Percentiles rank a stretch among this genome's conserved stretches.
phyloP scores from a whole-genome alignment of 92 coral and sea anemone species.

The Pocillopora meandrina region DNA sequence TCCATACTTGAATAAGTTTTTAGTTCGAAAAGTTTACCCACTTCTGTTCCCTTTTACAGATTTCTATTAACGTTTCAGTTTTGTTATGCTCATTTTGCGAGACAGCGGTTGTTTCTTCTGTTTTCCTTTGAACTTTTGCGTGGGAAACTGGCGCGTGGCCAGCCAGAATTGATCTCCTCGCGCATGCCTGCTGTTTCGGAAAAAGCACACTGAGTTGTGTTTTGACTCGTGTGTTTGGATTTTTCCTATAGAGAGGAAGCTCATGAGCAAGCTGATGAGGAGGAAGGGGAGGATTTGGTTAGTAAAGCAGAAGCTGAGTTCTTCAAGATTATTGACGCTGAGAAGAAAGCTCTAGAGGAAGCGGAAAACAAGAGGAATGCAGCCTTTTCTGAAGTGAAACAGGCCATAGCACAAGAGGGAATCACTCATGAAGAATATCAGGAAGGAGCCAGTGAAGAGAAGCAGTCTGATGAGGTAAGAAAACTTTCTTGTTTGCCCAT shows the following conservation, averaged over 20 bases:
- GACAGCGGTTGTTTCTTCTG: no score
- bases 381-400: conserved; percentile 74
- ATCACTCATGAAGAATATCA: conserved; percentile 69
- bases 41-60: no score
- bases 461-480: conserved; percentile 24
- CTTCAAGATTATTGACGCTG: conserved; percentile 92
- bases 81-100: no score
- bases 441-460: conserved; percentile 14
- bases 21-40: no score
- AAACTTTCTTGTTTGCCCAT: neutral
- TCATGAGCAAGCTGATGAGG: conserved; percentile 86
- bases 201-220: no score
- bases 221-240: neutral
- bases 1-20: no score
- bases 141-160: no score
- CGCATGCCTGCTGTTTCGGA: no score
- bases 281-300: conserved; percentile 92
- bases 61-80: no score
- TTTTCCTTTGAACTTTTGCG: no score
- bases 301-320: conserved; percentile 92
- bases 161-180: no score
- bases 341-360: conserved; percentile 84
- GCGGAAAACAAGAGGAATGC: conserved; percentile 86
- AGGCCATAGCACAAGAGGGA: conserved; percentile 85
- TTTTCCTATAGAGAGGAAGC: conserved; percentile 63